Evolutionary conservation across 2,888 invertebrate species (phyloP).

Genomic region (Xanthia icteritia): DNA sequence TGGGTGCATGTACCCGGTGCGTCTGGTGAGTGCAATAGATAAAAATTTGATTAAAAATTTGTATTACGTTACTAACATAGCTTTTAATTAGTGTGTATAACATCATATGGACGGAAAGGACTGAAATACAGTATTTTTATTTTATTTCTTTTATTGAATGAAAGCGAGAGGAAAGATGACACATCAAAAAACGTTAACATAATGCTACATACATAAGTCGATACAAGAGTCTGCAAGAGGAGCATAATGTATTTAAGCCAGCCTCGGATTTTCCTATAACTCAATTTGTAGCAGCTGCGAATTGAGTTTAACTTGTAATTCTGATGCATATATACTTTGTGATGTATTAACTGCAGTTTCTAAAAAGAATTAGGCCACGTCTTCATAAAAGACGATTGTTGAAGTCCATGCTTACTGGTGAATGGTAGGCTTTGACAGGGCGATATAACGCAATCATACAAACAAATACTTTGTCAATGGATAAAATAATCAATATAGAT

Average conservation of each 20-base stretch:
- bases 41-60: too few species aligned
- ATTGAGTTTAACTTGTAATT: conserved; percentile 35
- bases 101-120: too few species aligned
- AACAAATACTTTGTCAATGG: neutral
- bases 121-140: too few species aligned
- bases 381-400: neutral
- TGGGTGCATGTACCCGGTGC: too few species aligned
- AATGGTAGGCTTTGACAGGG: neutral
- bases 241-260: conserved; percentile 33
- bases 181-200: neutral
- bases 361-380: conserved; percentile 2
- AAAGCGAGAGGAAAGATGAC: too few species aligned
- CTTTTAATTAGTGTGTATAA: too few species aligned
- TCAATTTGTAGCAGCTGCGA: conserved; percentile 28
- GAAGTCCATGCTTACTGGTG: neutral
- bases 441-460: neutral
- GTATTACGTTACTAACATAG: too few species aligned
- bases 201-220: neutral
- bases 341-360: conserved; percentile 4
- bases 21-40: too few species aligned
- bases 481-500: neutral
- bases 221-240: neutral
- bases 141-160: too few species aligned
- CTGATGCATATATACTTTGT: conserved; percentile 18
- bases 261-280: conserved; percentile 35